These are phyloP conservation scores for Dicrostonyx torquatus DNA, from an alignment of 2,797 vertebrate species.

Conservation along the genomic window DNA sequence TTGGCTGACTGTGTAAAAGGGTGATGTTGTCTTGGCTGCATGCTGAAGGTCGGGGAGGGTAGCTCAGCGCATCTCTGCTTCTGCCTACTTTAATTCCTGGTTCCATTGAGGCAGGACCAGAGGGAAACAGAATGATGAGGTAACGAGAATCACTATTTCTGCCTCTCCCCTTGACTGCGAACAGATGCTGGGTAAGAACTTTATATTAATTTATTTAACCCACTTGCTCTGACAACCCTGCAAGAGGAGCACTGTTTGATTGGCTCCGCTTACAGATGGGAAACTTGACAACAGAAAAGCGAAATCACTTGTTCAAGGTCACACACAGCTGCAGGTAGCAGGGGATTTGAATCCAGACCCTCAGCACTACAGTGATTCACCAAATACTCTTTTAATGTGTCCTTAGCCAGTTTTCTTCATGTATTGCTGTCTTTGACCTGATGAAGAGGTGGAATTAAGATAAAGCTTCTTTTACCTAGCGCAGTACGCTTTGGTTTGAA, in stretches of 20 bases:
- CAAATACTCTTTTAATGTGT: background rate
- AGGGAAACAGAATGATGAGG: background rate
- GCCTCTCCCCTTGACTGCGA: background rate
- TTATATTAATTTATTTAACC: background rate
- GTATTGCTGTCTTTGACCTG: background rate
- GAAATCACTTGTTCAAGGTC: background rate
- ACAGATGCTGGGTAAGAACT: background rate
- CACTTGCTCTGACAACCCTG: background rate
- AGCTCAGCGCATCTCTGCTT: background rate
- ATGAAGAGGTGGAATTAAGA: background rate
- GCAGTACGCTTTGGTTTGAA: background rate
- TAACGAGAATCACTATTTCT: background rate
- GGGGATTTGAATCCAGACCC: conserved; percentile 26
- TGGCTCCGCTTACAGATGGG: background rate
- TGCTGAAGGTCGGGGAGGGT: background rate
- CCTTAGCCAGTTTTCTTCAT: background rate
- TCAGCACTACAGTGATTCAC: background rate
- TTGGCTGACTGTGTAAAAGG: background rate
- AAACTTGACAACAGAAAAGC: conserved; percentile 29
- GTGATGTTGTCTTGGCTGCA: background rate
- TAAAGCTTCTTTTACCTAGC: background rate
- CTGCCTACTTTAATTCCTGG: background rate
- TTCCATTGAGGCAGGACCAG: background rate
- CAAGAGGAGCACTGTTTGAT: background rate
- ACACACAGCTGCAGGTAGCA: background rate